These are phyloP conservation scores for Cremastinae sp. DNA, from an alignment of 2,888 invertebrate genomes.

Conservation along the genomic window DNA sequence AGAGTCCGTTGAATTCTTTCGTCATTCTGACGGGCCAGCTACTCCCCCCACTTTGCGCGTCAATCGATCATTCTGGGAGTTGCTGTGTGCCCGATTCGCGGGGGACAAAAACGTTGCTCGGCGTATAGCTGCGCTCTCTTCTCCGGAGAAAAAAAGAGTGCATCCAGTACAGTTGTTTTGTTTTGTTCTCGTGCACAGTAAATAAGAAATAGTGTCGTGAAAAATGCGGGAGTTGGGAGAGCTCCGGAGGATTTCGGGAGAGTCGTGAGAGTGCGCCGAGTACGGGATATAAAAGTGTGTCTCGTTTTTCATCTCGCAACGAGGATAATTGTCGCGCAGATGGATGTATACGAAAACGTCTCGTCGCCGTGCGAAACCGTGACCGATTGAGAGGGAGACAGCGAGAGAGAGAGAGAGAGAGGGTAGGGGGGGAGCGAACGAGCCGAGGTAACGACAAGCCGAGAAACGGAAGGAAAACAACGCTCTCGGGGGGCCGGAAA, in stretches of 20 bases:
- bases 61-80: conserved; percentile 74
- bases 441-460: not conserved
- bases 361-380: conserved; percentile 46
- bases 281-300: conserved; percentile 17
- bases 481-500: conserved; percentile 47
- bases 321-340: conserved; percentile 31
- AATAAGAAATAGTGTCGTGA: not conserved
- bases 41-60: conserved; percentile 58
- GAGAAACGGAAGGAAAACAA: conserved; percentile 8
- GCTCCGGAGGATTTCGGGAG: conserved; percentile 61
- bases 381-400: conserved; percentile 8
- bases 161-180: not conserved
- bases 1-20: conserved; percentile 11
- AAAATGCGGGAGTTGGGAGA: conserved; percentile 62
- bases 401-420: conserved; percentile 7
- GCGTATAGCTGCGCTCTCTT: conserved; percentile 18
- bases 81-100: conserved; percentile 63
- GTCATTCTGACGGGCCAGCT: conserved; percentile 11
- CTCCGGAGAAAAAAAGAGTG: not conserved
- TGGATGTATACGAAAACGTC: conserved; percentile 43
- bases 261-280: conserved; percentile 12
- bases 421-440: conserved; percentile 3
- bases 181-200: not conserved
- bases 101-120: conserved; percentile 48
- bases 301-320: conserved; percentile 11